Conservation (phyloP, 2,888 invertebrate genomes). For the Mythimna loreyi region DNA sequence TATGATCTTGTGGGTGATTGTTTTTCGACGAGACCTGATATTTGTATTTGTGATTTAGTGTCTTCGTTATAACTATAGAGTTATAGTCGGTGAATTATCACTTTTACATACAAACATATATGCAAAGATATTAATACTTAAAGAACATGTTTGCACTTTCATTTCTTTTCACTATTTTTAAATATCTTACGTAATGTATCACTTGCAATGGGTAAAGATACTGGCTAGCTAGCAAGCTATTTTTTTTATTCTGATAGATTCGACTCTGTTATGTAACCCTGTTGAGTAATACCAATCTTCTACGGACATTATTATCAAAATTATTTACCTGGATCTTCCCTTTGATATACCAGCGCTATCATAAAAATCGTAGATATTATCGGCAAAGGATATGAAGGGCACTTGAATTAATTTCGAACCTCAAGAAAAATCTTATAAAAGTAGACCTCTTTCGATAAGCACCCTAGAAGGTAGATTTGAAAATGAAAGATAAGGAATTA, state of each 20-base stretch:
- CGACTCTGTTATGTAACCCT: not conserved
- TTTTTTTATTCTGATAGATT: not conserved
- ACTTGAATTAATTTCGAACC: conserved; percentile 32
- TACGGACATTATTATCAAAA: not conserved
- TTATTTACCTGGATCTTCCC: not conserved
- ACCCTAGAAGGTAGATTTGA: conserved; percentile 3
- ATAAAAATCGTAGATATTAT: conserved; percentile 19
- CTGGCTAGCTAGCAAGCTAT: too few species aligned
- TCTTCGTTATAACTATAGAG: not conserved
- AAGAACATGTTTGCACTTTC: too few species aligned
- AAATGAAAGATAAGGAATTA: not conserved
- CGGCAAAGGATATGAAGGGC: conserved; percentile 6
- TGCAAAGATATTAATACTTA: too few species aligned
- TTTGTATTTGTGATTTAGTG: not conserved
- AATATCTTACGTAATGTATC: too few species aligned
- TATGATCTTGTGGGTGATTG: not conserved
- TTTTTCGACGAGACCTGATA: not conserved
- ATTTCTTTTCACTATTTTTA: too few species aligned
- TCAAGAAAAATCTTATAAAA: conserved; percentile 14
- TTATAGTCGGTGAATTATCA: not conserved
- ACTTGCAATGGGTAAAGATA: too few species aligned
- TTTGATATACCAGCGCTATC: not conserved
- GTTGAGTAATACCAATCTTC: not conserved
- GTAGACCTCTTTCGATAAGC: conserved; percentile 13
- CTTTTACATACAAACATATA: too few species aligned